Base-by-base conservation (phyloP, 2,113 vertebrate genomes). In the Procavia capensis region DNA sequence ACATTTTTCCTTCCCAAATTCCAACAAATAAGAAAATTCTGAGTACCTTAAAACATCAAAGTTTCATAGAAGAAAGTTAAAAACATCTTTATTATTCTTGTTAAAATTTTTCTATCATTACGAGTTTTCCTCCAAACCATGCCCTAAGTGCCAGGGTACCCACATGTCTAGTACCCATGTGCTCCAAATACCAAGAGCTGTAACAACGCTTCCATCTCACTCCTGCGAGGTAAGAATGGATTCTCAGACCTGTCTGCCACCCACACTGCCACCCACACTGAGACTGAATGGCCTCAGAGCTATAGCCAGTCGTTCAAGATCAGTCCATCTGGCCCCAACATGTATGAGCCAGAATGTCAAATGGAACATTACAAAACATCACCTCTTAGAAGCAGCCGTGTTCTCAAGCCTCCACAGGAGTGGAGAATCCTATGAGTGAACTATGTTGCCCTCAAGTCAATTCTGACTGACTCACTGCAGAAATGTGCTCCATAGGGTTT, bases 11-110 rank as follows among this genome's bases (percentile, higher is more conserved):
- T 78, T 89, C 80, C 74, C 81, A 97, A 97, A 95, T 91, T 88
- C 57, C 90, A 88, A 96, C 91, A 66, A 93, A 95, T 64, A 88
- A 93, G 97, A 88, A 93, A 97, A 97, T 95, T 90, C 59, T 24
- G 64, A 86, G 25, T 31, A 78, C 76, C 91, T 96, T 86, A 87
- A 90, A 95, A 96, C 27, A 76, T n/a, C 59, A 45, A 59, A 61
- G 59, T 85, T 96, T 93, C 72, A 80, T 31, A 93, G 36, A 84
- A 97, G 63, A 93, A 41, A n/a, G 41, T 9, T 57, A 94, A 96
- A 76, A n/a, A 24, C 3, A 74, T 13, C 4, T 85, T 84, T 92
- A 79, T 47, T 10, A 20, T 91, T 29, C 61, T 79, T 92, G 31
- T 25, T 61, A 87, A 95, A 82, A 78, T 78, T 70, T 29, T 39